A percentile compares a stretch with the other conserved stretches of the same genome.
These are phyloP conservation scores for Drosophila suboccidentalis DNA, from an alignment of 2,888 invertebrate genomes.

Conservation along the genomic window DNA sequence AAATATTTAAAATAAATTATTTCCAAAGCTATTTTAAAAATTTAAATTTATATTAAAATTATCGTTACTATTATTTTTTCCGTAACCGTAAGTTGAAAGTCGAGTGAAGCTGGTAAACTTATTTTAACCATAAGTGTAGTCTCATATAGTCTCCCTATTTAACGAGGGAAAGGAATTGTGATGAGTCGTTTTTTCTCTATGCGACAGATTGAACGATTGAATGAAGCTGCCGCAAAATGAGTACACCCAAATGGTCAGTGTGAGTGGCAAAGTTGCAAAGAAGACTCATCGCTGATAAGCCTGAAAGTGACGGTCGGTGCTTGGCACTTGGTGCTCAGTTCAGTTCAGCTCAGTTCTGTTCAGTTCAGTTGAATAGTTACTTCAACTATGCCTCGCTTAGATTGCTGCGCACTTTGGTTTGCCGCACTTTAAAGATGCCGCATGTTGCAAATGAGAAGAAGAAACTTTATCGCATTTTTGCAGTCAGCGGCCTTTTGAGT, in stretches of 20 bases:
- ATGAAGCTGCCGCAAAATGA: constrained; percentile 46
- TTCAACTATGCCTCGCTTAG: constrained; percentile 42
- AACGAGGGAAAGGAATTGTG: constrained; percentile 14
- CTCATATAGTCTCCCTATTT: neutral
- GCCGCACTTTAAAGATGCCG: constrained; percentile 51
- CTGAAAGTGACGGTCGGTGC: constrained; percentile 64
- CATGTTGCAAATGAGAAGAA: constrained; percentile 32
- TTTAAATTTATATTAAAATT: no score
- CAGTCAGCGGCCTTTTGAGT: constrained; percentile 55
- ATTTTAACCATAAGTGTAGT: constrained; percentile 2
- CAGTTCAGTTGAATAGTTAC: constrained; percentile 14
- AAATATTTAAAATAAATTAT: no score
- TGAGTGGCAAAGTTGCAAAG: neutral
- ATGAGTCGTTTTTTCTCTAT: constrained; percentile 30
- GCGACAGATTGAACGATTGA: constrained; percentile 64
- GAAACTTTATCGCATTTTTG: constrained; percentile 39
- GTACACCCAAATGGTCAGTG: constrained; percentile 15
- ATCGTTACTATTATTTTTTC: no score
- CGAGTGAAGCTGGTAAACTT: neutral
- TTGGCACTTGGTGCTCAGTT: constrained; percentile 54
- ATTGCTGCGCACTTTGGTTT: constrained; percentile 52
- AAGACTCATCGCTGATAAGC: constrained; percentile 61
- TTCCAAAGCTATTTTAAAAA: neutral
- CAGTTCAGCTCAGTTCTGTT: neutral
- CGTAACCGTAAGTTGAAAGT: neutral